Percentiles rank a stretch among this genome's conserved stretches.
Conservation (phyloP, 92 coral and sea anemone species). For the Phenganax subtilis region DNA sequence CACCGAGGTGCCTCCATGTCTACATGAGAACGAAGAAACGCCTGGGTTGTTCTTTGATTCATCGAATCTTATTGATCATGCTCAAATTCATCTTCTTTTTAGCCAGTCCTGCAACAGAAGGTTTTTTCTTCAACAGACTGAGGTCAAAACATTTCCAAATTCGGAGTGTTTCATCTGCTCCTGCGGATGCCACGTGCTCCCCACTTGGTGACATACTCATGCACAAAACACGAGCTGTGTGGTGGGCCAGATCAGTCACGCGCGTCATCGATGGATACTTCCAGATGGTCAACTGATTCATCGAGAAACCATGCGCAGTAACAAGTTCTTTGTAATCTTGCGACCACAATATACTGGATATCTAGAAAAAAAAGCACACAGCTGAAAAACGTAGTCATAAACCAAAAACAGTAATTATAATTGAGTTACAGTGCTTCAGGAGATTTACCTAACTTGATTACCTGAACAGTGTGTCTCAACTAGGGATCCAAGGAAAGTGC, state of each 20-base stretch:
- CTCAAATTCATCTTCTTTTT: constrained; percentile 15
- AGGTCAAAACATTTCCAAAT: constrained; percentile 90
- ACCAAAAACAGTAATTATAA: too few species aligned
- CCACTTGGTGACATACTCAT: constrained; percentile 92
- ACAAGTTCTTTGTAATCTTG: constrained; percentile 74
- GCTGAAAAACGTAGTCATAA: background rate
- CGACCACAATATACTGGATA: constrained; percentile 85
- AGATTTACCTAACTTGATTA: too few species aligned
- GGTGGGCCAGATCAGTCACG: constrained; percentile 76
- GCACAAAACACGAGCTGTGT: constrained; percentile 76
- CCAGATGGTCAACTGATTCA: constrained; percentile 86
- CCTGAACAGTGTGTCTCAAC: too few species aligned
- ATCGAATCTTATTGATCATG: constrained; percentile 35
- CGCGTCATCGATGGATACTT: constrained; percentile 89
- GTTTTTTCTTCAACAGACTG: constrained; percentile 46
- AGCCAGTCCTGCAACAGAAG: background rate
- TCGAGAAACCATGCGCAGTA: constrained; percentile 89
- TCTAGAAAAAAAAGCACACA: constrained; percentile 43
- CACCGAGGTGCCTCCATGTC: background rate
- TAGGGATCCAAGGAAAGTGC: too few species aligned
- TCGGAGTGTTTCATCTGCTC: constrained; percentile 90
- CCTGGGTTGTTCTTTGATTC: background rate
- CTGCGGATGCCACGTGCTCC: constrained; percentile 82
- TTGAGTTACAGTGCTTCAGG: too few species aligned
- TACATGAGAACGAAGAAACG: background rate